Evolutionary conservation across 2,888 invertebrate genomes (phyloP).

Genomic region (Octonoba sinensis): DNA sequence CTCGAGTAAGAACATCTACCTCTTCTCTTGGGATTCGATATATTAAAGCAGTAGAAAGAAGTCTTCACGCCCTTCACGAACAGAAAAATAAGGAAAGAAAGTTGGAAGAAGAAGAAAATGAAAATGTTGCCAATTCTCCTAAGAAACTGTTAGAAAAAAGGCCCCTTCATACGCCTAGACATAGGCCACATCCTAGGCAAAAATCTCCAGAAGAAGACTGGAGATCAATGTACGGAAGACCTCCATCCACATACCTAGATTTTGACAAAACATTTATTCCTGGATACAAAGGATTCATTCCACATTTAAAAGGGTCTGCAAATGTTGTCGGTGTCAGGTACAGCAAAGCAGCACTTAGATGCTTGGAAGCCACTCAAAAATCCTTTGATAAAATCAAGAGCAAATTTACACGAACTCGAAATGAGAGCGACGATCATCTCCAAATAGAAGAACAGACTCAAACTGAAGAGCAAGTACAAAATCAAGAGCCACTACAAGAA

Average conservation of each 20-base stretch:
- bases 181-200: constrained; percentile 50
- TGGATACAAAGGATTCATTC: constrained; percentile 54
- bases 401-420: neutral
- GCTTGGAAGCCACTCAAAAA: constrained; percentile 24
- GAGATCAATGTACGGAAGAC: constrained; percentile 44
- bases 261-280: constrained; percentile 44
- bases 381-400: neutral
- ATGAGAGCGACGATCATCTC: neutral
- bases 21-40: constrained; percentile 60
- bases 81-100: constrained; percentile 19
- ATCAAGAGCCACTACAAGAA: neutral
- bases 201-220: constrained; percentile 47
- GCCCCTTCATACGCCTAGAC: constrained; percentile 59
- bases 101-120: neutral
- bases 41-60: constrained; percentile 56
- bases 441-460: too few relatives aligned
- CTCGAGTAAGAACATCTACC: constrained; percentile 55
- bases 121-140: constrained; percentile 30
- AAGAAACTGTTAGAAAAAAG: constrained; percentile 42
- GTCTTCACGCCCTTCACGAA: constrained; percentile 43
- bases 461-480: neutral
- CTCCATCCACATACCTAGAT: constrained; percentile 52
- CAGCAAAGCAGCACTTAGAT: constrained; percentile 54
- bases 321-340: constrained; percentile 57
- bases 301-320: constrained; percentile 44